phyloP scores from a whole-genome alignment of 2,797 vertebrate genomes.

The Bovichtus variegatus region DNA sequence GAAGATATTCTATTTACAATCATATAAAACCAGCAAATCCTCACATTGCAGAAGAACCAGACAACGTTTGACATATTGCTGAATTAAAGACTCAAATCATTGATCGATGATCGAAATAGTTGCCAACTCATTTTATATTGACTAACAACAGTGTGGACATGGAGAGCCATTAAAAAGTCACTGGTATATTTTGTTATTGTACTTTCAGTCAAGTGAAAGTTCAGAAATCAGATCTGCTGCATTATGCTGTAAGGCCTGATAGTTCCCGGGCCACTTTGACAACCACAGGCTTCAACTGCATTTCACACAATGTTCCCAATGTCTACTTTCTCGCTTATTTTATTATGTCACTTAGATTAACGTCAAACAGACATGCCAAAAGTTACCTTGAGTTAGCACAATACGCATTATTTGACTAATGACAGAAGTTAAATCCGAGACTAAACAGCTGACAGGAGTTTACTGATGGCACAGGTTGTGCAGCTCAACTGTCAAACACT shows the following conservation, averaged over 20 bases:
- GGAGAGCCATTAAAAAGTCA: not conserved
- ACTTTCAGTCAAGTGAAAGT: not conserved
- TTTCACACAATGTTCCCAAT: constrained; percentile 45
- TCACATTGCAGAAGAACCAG: not conserved
- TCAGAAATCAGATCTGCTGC: not conserved
- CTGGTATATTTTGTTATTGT: not conserved
- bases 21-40: not conserved
- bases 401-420: not conserved
- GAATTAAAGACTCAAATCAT: not conserved
- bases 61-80: not conserved
- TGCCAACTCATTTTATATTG: not conserved
- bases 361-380: not conserved
- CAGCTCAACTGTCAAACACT: constrained; percentile 15
- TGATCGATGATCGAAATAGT: not conserved
- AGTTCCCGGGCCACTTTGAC: constrained; percentile 24
- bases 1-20: not conserved
- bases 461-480: constrained; percentile 25
- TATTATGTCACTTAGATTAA: not conserved
- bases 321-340: not conserved
- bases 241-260: not conserved
- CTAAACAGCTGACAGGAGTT: constrained; percentile 31
- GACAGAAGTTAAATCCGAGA: constrained; percentile 9
- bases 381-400: not conserved
- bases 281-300: constrained; percentile 15
- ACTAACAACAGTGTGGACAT: not conserved